Percentiles rank a stretch among this genome's conserved stretches.
Conservation (phyloP, 53 echinoderm and acorn worm genomes). For the Actinopyga echinites region DNA sequence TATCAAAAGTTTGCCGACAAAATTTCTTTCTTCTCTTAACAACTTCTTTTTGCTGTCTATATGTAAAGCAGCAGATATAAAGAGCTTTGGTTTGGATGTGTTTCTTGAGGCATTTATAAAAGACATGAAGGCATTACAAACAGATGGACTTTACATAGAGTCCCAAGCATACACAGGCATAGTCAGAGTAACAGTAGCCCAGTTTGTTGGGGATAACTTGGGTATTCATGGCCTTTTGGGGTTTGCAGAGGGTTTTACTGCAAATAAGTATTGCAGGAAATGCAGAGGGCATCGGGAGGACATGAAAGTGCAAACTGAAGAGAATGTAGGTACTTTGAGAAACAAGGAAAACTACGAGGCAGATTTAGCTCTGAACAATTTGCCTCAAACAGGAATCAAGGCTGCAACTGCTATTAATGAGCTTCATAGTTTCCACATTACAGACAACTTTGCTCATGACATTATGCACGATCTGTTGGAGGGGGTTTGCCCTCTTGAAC, state of each 20-base stretch:
- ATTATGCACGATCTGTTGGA: slow-evolving; percentile 61
- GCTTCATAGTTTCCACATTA: slow-evolving; percentile 6
- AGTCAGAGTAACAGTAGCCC: slow-evolving; percentile 51
- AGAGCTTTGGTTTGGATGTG: slow-evolving; percentile 57
- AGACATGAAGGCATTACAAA: slow-evolving; percentile 57
- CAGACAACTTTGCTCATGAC: slow-evolving; percentile 18
- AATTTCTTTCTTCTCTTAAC: slow-evolving; percentile 37
- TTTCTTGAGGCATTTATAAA: slow-evolving; percentile 50
- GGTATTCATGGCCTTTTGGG: slow-evolving; percentile 67
- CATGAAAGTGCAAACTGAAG: slow-evolving; percentile 34
- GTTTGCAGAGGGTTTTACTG: slow-evolving; percentile 65
- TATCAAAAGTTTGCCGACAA: slow-evolving; percentile 2
- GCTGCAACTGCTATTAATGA: slow-evolving; percentile 18
- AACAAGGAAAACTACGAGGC: slow-evolving; percentile 62
- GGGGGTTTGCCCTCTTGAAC: slow-evolving; percentile 58
- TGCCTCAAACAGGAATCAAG: slow-evolving; percentile 55
- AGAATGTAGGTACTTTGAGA: slow-evolving; percentile 46
- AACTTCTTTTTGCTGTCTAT: slow-evolving; percentile 50
- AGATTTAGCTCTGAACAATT: slow-evolving; percentile 51
- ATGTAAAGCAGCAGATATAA: slow-evolving; percentile 53
- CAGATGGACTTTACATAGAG: slow-evolving; percentile 35
- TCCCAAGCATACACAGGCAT: slow-evolving; percentile 49
- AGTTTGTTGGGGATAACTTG: slow-evolving; percentile 70
- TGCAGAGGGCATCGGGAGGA: slow-evolving; percentile 50
- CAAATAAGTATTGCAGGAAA: slow-evolving; percentile 61